Evolutionary conservation across 2,113 vertebrate species (phyloP).

Genomic region (Eira barbara): DNA sequence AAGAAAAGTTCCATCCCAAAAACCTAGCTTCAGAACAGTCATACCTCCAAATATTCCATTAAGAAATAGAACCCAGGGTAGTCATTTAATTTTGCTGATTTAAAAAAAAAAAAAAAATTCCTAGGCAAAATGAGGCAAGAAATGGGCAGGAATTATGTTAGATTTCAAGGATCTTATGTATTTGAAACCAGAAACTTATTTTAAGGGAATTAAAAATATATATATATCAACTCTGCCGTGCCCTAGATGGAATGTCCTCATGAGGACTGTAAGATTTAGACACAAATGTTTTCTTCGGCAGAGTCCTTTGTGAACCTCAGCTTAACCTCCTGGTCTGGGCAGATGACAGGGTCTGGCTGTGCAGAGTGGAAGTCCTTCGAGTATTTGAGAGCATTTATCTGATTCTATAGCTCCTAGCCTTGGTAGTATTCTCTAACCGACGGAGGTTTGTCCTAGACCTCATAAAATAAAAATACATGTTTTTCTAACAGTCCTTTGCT

Average conservation of each 20-base stretch:
- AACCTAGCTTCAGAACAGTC: not conserved
- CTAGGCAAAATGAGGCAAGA: not conserved
- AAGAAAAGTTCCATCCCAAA: not conserved
- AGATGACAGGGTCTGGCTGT: not conserved
- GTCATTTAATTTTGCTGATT: not conserved
- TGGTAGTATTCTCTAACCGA: not conserved
- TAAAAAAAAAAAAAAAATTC: not conserved
- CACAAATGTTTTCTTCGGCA: not conserved
- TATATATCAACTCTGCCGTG: not conserved
- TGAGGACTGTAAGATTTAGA: not conserved
- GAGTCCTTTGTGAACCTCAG: not conserved
- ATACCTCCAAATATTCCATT: not conserved
- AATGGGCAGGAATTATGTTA: not conserved
- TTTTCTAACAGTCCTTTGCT: not conserved
- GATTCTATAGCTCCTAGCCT: slow-evolving; percentile 27
- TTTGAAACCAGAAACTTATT: slow-evolving; percentile 13
- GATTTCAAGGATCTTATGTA: not conserved
- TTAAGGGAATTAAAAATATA: not conserved
- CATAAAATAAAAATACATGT: slow-evolving; percentile 31
- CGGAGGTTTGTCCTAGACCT: not conserved
- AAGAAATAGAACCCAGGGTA: not conserved
- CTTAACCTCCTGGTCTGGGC: not conserved
- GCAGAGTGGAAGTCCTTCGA: not conserved
- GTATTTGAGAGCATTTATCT: not conserved
- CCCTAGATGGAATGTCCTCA: not conserved